Base-by-base conservation (phyloP, 2,888 invertebrate species). In the Apotomis betuletana region DNA sequence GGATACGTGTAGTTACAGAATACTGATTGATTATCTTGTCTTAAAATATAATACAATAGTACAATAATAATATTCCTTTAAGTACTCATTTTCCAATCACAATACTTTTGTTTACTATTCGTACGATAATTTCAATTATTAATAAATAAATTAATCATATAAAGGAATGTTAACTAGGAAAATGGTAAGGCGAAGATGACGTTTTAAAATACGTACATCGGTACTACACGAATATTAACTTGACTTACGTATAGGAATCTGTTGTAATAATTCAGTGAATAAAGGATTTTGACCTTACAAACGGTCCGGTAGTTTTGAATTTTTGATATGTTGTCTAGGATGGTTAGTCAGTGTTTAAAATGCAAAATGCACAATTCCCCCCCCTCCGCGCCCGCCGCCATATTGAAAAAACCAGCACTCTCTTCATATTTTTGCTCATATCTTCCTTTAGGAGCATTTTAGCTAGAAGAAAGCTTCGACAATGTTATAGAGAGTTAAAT, bases 121-220 rank as follows among this genome's bases (percentile, higher is more conserved):
- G 44, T 73, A 73, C 8, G 55, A 72, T 68, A 60, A 52, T 59
- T 64, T 67, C 51, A 67, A 51, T 65, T 58, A 70, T 57, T 69
- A 49, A 69, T 59, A 52, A 65, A 38, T 68, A 62, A 73, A 70
- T 62, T 68, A 74, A 77, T 78, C 74, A 77, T 76, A 79, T 79
- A 83, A 81, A 87, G 90, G 90, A 90, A 90, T 90, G 90, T 87
- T 74, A 60, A 75, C 67, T 80, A 84, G 80, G 80, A 80, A 82
- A 82, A 79, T 81, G 81, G 75, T 82, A 85, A 83, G 81, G 83
- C 80, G 77, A 82, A 77, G 76, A 80, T 76, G 63, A 70, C 73
- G 59, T 79, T 81, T 75, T 77, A 75, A 77, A 77, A 75, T 83
- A 84, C 80, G 84, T 83, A 81, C 84, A 81, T 81, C 83, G 83